Conservation (phyloP, 2,888 invertebrate genomes). For the Nipponacmea schrenckii region DNA sequence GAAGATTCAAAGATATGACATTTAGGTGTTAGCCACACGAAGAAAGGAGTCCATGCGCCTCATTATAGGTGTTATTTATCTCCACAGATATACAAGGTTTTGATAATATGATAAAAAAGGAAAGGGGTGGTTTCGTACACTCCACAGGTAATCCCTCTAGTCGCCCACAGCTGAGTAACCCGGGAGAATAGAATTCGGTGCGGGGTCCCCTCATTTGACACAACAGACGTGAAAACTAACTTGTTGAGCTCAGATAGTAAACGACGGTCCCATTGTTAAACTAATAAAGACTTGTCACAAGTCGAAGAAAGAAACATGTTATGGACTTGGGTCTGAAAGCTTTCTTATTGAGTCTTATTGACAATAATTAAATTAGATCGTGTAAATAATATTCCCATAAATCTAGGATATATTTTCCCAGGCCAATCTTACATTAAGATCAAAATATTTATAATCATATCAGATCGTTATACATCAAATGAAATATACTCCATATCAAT, state of each 20-base stretch:
- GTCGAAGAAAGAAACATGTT: neutral
- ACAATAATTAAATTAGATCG: neutral
- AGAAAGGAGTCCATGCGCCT: neutral
- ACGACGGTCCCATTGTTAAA: neutral
- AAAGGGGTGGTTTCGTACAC: conserved; percentile 4
- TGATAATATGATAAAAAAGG: neutral
- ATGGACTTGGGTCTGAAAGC: conserved; percentile 1
- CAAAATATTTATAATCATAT: no score
- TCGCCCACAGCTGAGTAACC: neutral
- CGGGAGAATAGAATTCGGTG: neutral
- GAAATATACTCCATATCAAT: no score
- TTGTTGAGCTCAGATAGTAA: conserved; percentile 3
- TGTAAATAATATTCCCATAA: neutral
- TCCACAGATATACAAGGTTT: neutral
- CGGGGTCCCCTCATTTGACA: neutral
- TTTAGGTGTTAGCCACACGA: neutral
- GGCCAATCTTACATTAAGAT: neutral
- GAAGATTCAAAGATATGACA: neutral
- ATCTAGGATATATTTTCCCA: conserved; percentile 4
- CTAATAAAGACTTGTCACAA: neutral
- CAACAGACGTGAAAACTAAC: conserved; percentile 8
- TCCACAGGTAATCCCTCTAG: neutral
- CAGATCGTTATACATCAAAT: no score
- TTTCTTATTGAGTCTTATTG: neutral
- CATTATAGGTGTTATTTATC: neutral